phyloP scores from a whole-genome alignment of 2,888 invertebrate species.

The Papilio protenor region DNA sequence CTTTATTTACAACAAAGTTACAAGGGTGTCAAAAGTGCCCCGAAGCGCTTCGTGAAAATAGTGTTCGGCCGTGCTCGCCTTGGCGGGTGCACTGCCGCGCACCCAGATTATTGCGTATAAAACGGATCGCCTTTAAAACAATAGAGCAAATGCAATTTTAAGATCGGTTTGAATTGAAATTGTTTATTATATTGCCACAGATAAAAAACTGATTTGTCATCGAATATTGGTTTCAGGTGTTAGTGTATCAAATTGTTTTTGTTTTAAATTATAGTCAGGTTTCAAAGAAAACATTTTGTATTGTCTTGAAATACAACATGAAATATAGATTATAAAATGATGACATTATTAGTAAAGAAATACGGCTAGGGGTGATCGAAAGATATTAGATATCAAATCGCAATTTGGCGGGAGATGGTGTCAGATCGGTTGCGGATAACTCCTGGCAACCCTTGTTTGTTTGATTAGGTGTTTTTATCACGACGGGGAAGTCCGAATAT shows the following conservation, averaged over 20 bases:
- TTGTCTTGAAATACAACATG: background rate
- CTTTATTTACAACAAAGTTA: too few relatives aligned
- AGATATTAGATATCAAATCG: constrained; percentile 75
- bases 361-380: constrained; percentile 53
- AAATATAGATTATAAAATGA: constrained; percentile 27
- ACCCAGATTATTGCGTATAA: too few relatives aligned
- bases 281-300: background rate
- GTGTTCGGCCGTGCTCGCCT: too few relatives aligned
- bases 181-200: too few relatives aligned
- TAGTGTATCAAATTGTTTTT: too few relatives aligned
- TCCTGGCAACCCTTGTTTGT: constrained; percentile 67
- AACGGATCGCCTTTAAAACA: background rate
- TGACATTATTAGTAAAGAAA: constrained; percentile 51
- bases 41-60: too few relatives aligned
- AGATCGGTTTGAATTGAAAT: background rate
- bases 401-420: constrained; percentile 70
- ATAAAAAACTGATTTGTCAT: background rate
- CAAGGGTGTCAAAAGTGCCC: too few relatives aligned
- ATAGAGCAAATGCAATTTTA: background rate
- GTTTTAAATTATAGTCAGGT: background rate
- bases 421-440: constrained; percentile 64
- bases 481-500: constrained; percentile 64
- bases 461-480: constrained; percentile 70
- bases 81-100: too few relatives aligned
- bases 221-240: background rate